These are phyloP conservation scores for Vanessa cardui DNA, from an alignment of 2,888 invertebrate species.

Conservation along the genomic window DNA sequence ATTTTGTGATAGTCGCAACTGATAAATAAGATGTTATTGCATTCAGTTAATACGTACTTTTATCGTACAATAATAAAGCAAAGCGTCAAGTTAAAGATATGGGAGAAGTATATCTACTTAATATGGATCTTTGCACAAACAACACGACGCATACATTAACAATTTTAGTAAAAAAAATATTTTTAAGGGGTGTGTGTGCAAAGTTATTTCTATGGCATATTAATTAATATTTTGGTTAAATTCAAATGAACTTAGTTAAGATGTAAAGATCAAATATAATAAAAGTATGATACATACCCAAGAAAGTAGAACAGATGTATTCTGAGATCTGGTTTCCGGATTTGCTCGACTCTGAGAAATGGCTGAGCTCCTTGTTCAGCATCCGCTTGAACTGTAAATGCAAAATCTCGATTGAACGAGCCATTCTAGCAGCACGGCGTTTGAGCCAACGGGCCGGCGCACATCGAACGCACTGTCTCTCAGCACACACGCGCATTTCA, in stretches of 20 bases:
- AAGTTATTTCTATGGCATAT: no score
- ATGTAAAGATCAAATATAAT: neutral
- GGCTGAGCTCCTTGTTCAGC: slow-evolving; percentile 99
- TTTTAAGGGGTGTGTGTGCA: no score
- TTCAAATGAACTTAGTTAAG: no score
- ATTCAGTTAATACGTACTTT: neutral
- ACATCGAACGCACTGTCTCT: slow-evolving; percentile 69
- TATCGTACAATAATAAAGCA: neutral
- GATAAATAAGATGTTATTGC: slow-evolving; percentile 16
- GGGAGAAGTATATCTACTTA: no score
- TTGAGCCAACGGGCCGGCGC: slow-evolving; percentile 69
- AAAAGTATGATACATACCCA: slow-evolving; percentile 88
- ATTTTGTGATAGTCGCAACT: slow-evolving; percentile 27
- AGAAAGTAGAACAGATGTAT: slow-evolving; percentile 99
- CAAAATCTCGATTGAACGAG: slow-evolving; percentile 74
- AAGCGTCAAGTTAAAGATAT: no score
- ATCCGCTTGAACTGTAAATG: slow-evolving; percentile 97
- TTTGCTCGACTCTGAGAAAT: slow-evolving; percentile 99
- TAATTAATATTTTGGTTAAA: no score
- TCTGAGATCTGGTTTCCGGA: slow-evolving; percentile 99
- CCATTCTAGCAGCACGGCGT: slow-evolving; percentile 66
- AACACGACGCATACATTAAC: no score
- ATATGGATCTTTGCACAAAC: no score
- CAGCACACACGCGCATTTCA: slow-evolving; percentile 78
- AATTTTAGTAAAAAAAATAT: no score